Evolutionary conservation across 2,888 invertebrate genomes (phyloP), one percentile per base, ranked within the genome.

Genomic region (Azorinus chamasolen): DNA sequence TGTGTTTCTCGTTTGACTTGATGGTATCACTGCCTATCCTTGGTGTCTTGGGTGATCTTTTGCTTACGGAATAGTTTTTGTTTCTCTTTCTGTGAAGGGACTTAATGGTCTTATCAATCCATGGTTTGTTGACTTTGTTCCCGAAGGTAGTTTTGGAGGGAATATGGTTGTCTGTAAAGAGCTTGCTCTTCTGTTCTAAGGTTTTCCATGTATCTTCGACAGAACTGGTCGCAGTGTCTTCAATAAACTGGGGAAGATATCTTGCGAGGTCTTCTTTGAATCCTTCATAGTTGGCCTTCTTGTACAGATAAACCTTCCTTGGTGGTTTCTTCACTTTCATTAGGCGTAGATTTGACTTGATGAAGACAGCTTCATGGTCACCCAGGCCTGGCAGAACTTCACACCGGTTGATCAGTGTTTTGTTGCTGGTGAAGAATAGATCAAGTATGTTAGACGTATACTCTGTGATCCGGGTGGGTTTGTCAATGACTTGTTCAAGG

Each of bases 321-420:
- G 63, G 43, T 24, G 50, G 62, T 63, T 74, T 74, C 41, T 54
- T n/a, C n/a, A n/a, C n/a, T n/a, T n/a, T n/a, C n/a, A n/a, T n/a
- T n/a, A n/a, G n/a, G n/a, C n/a, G n/a, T n/a, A n/a, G n/a, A n/a
- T n/a, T n/a, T n/a, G n/a, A n/a, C n/a, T n/a, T n/a, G n/a, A n/a
- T n/a, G n/a, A n/a, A n/a, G n/a, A n/a, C n/a, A n/a, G n/a, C n/a
- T n/a, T n/a, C n/a, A n/a, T n/a, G n/a, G n/a, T n/a, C 65, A 22
- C 27, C 50, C 12, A 64, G 53, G 1, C 54, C 65, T 18, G 59
- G 66, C 1, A 64, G n/a, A 24, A 64, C 51, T 50, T 70, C 62
- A 24, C 63, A 62, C 2, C 22, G 14, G 41, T 72, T 64, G 20
- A 57, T 24, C 6, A 57, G 43, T 18, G 39, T 18, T 12, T 3